phyloP scores from a whole-genome alignment of 1,140 invertebrate species.

The Laupala kohalensis region DNA sequence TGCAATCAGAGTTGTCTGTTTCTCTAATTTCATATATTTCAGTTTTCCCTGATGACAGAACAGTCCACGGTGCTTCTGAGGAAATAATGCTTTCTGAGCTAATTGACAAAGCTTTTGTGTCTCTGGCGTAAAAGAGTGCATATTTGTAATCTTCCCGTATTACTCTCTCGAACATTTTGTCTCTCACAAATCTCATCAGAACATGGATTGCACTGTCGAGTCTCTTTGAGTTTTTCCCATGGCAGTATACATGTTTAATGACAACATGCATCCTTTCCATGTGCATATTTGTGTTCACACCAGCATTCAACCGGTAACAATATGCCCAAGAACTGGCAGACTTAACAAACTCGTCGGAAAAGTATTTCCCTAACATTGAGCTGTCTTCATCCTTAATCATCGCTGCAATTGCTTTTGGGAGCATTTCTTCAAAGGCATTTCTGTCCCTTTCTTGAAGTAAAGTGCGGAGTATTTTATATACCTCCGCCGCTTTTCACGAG shows the following conservation, averaged over 20 bases:
- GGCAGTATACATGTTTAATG: neutral
- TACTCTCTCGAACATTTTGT: neutral
- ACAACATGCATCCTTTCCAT: constrained; percentile 3
- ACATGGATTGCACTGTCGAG: neutral
- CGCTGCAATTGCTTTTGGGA: neutral
- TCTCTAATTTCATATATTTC: too few relatives aligned
- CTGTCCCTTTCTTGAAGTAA: too few relatives aligned
- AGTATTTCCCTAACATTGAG: too few relatives aligned
- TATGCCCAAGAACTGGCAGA: too few relatives aligned
- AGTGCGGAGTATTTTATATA: too few relatives aligned
- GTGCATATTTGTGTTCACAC: constrained; percentile 1
- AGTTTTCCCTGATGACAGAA: neutral
- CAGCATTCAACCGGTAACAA: too few relatives aligned
- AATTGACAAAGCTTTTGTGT: neutral
- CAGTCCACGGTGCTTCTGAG: neutral
- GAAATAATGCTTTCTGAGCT: neutral
- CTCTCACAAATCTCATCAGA: too few relatives aligned
- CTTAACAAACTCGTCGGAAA: too few relatives aligned
- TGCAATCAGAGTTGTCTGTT: too few relatives aligned
- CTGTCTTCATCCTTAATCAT: too few relatives aligned
- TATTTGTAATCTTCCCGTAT: neutral
- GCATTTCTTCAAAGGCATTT: neutral
- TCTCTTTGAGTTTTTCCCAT: neutral
- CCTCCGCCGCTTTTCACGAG: constrained; percentile 13
- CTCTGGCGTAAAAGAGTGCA: neutral